Evolutionary conservation across 2,797 vertebrate species (phyloP).

Genomic region (Platyrinchus mystaceus): DNA sequence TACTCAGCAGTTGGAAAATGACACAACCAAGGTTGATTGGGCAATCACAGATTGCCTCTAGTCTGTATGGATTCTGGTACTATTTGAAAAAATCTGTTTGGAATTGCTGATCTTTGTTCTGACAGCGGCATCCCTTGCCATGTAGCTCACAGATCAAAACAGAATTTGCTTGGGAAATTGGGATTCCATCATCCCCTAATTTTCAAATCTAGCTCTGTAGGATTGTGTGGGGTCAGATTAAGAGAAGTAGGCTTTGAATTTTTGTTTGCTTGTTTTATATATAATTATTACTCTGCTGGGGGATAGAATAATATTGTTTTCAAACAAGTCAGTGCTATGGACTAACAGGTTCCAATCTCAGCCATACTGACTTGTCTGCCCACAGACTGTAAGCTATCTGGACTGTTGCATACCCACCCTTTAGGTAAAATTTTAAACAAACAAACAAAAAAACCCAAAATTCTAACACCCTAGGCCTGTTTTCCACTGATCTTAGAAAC

Average conservation of each 20-base stretch:
- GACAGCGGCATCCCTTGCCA: background rate
- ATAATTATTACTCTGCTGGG: background rate
- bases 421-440: background rate
- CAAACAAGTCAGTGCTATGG: background rate
- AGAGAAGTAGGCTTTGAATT: background rate
- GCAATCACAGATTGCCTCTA: background rate
- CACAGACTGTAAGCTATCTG: background rate
- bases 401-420: background rate
- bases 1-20: background rate
- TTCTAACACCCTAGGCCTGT: background rate
- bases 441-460: background rate
- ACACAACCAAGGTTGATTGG: background rate
- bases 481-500: background rate
- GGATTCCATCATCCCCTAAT: background rate
- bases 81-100: background rate
- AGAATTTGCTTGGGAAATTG: background rate
- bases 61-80: background rate
- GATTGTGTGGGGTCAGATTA: background rate
- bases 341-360: background rate
- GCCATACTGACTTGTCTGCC: background rate
- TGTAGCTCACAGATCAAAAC: background rate
- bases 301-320: background rate
- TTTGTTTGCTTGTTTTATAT: background rate
- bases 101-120: background rate
- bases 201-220: background rate